Percentiles rank a stretch among this genome's conserved stretches.
phyloP scores from a whole-genome alignment of 2,888 invertebrate species.

The Pheosia tremula region DNA sequence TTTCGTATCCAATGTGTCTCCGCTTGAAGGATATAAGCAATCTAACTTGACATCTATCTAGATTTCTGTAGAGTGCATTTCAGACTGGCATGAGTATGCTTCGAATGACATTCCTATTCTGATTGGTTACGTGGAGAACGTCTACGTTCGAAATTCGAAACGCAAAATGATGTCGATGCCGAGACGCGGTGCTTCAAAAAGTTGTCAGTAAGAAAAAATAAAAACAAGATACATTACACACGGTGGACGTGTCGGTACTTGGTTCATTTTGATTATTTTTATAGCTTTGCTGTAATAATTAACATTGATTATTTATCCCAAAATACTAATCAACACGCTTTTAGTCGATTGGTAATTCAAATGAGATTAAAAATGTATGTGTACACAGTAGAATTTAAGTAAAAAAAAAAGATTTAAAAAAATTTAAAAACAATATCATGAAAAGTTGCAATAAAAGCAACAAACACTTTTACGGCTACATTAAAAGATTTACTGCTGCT shows the following conservation, averaged over 20 bases:
- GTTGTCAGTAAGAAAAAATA: constrained; percentile 65
- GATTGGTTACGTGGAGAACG: constrained; percentile 53
- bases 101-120: constrained; percentile 49
- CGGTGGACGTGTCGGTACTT: constrained; percentile 20
- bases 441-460: constrained; percentile 16
- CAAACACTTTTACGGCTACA: constrained; percentile 16
- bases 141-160: constrained; percentile 72
- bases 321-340: neutral
- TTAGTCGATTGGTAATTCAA: neutral
- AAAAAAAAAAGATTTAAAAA: too few species aligned
- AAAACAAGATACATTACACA: constrained; percentile 35
- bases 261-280: constrained; percentile 29
- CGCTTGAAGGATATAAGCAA: constrained; percentile 42
- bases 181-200: constrained; percentile 52
- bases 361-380: too few species aligned
- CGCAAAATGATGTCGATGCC: constrained; percentile 65
- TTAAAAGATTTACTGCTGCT: constrained; percentile 31
- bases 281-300: constrained; percentile 33
- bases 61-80: constrained; percentile 44
- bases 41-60: constrained; percentile 54
- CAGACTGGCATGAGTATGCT: constrained; percentile 27
- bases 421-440: neutral
- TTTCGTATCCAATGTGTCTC: constrained; percentile 61
- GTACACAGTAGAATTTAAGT: too few species aligned
- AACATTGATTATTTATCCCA: constrained; percentile 25